Evolutionary conservation across 2,797 vertebrate genomes (phyloP).

Genomic region (Cheirogaleus major): DNA sequence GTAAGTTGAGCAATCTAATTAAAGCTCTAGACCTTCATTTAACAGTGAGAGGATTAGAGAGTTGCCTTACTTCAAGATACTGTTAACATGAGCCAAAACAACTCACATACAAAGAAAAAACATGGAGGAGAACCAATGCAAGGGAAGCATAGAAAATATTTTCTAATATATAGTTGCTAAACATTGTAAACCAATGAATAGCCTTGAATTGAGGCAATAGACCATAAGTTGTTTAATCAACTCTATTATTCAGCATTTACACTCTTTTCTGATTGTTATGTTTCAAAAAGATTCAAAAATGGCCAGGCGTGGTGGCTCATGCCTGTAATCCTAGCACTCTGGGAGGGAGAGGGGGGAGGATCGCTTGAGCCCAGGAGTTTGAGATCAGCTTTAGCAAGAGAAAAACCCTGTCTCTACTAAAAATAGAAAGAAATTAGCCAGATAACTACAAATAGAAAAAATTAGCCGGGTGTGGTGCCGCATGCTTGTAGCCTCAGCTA

Average conservation of each 20-base stretch:
- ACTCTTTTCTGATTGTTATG: not conserved
- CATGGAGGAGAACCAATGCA: not conserved
- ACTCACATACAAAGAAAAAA: not conserved
- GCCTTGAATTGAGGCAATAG: not conserved
- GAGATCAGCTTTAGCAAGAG: no score
- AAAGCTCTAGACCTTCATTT: slow-evolving; percentile 9
- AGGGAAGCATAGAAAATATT: not conserved
- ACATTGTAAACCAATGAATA: not conserved
- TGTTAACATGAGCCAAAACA: not conserved
- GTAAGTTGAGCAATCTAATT: not conserved
- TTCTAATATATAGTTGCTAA: not conserved
- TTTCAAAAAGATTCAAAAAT: not conserved
- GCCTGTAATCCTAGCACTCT: no score
- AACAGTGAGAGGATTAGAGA: not conserved
- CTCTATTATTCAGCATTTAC: not conserved
- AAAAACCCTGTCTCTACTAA: no score
- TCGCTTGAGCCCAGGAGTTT: no score
- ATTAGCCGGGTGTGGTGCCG: no score
- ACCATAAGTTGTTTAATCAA: not conserved
- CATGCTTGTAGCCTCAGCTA: no score
- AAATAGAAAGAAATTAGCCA: no score
- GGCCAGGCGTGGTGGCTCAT: no score
- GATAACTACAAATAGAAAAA: no score
- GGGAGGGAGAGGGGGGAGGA: no score
- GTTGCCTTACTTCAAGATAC: not conserved